A percentile compares a stretch with the other conserved stretches of the same genome.
These are phyloP conservation scores for Gobionotothen gibberifrons DNA, from an alignment of 2,797 vertebrate genomes.

Conservation along the genomic window DNA sequence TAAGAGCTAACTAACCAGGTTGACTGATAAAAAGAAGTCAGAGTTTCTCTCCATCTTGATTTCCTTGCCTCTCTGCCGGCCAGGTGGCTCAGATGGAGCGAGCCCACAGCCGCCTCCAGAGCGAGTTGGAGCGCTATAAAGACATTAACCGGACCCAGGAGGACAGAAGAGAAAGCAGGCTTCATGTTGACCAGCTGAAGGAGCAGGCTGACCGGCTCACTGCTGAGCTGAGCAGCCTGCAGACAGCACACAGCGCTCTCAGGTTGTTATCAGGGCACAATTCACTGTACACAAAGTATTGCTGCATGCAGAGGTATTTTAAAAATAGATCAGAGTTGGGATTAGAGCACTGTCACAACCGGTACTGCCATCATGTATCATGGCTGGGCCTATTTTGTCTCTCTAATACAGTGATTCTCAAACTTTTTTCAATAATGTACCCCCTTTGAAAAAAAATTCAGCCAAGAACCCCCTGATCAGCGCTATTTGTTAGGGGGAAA, in stretches of 20 bases:
- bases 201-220: conserved; percentile 74
- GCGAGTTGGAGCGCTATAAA: conserved; percentile 67
- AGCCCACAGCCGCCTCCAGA: conserved; percentile 74
- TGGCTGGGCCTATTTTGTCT: not conserved
- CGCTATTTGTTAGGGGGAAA: no score
- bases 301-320: not conserved
- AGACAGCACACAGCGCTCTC: conserved; percentile 80
- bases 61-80: conserved; percentile 6
- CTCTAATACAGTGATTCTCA: no score
- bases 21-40: no score
- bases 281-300: conserved; percentile 47
- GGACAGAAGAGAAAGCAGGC: conserved; percentile 78
- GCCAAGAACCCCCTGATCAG: no score
- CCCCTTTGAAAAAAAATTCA: no score
- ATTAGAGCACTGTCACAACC: not conserved
- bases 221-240: conserved; percentile 79
- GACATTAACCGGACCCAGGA: conserved; percentile 72
- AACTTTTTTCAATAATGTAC: no score
- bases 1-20: no score
- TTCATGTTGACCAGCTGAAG: conserved; percentile 80
- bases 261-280: conserved; percentile 77
- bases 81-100: conserved; percentile 85
- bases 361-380: not conserved
- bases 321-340: conserved; percentile 1
- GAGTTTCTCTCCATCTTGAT: not conserved